Conservation (phyloP, 2,113 vertebrate species). For the Apodemus sylvaticus region DNA sequence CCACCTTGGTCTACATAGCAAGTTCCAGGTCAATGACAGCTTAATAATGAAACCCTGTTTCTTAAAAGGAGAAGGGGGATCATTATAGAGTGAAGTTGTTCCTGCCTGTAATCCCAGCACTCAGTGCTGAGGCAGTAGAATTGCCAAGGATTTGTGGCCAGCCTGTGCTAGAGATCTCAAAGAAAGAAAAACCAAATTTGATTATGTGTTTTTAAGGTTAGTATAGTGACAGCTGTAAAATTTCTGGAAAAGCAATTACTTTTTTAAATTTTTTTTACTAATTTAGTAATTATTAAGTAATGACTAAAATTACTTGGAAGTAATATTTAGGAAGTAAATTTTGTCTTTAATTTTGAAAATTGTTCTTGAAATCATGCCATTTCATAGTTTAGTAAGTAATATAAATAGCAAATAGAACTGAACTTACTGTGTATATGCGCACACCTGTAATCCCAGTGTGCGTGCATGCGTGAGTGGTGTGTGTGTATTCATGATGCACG, state of each 20-base stretch:
- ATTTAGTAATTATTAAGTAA: background rate
- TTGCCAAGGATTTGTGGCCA: background rate
- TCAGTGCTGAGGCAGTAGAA: background rate
- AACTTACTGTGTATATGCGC: background rate
- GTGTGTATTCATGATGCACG: no score
- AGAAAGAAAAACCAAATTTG: background rate
- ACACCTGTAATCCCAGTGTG: no score
- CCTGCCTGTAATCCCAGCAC: background rate
- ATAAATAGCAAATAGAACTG: background rate
- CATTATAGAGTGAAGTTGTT: background rate
- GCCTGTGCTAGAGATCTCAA: background rate
- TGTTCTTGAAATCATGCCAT: constrained; percentile 24
- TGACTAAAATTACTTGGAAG: background rate
- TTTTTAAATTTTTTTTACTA: background rate
- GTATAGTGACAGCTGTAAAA: background rate
- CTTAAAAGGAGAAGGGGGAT: background rate
- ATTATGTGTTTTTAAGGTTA: background rate
- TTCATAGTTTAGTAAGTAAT: constrained; percentile 11
- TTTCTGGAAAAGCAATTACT: background rate
- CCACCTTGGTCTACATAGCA: background rate
- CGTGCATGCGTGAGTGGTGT: fast-evolving
- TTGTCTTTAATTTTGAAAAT: constrained; percentile 52
- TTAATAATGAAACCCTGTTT: background rate
- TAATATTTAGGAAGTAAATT: constrained; percentile 33
- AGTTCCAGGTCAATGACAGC: background rate